These are phyloP conservation scores for Caenorhabditis drosophilae DNA, from an alignment of 2,888 invertebrate genomes.

Conservation along the genomic window DNA sequence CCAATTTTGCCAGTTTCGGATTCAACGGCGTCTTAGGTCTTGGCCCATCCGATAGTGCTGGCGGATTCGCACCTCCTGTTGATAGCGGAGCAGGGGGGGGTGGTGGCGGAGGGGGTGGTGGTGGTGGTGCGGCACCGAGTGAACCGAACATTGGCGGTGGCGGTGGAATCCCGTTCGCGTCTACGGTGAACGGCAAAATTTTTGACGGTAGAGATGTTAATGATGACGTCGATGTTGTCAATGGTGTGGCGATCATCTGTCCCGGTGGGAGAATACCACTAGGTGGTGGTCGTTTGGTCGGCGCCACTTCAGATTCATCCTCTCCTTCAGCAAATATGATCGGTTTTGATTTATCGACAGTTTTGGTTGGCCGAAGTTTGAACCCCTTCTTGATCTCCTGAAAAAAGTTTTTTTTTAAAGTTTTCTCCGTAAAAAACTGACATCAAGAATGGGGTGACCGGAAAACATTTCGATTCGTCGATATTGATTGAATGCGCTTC, in stretches of 20 bases:
- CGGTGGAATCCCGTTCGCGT: constrained; percentile 33
- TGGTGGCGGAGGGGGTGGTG: constrained; percentile 26
- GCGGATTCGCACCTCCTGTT: constrained; percentile 4
- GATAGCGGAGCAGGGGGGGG: constrained; percentile 42
- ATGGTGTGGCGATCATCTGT: constrained; percentile 14
- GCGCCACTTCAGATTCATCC: constrained; percentile 34
- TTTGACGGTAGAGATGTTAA: constrained; percentile 23
- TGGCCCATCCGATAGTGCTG: constrained; percentile 19
- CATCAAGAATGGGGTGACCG: constrained; percentile 45
- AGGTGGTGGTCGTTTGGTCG: constrained; percentile 31
- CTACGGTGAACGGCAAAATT: constrained; percentile 27
- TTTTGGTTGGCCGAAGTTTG: constrained; percentile 62
- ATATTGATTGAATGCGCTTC: no score
- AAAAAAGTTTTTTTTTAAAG: constrained; percentile 5
- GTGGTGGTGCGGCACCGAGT: constrained; percentile 37
- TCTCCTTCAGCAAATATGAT: constrained; percentile 51
- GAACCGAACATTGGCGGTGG: constrained; percentile 35
- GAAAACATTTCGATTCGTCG: constrained; percentile 27
- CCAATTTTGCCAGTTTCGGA: constrained; percentile 51
- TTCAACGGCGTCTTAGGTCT: constrained; percentile 34
- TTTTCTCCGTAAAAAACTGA: constrained; percentile 7
- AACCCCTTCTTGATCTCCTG: constrained; percentile 64
- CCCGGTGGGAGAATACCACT: constrained; percentile 38
- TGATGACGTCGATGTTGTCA: constrained; percentile 21
- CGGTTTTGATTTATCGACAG: constrained; percentile 64